Base-by-base conservation (phyloP, 2,888 invertebrate genomes). In the Napeogenes inachia region DNA sequence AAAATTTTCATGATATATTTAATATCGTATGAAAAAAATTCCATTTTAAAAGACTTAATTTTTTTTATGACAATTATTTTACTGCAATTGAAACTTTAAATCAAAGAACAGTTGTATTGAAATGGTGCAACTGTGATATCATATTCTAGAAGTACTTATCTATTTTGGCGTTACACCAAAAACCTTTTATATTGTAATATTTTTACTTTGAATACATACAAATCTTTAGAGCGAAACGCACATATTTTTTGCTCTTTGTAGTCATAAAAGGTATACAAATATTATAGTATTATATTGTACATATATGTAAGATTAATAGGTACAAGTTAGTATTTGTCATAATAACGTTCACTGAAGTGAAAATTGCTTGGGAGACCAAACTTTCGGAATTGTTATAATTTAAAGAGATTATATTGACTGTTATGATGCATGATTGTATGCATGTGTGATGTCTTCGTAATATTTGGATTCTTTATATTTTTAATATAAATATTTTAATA, bases 191-290 rank as follows among this genome's bases (percentile, higher is more conserved):
- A 54, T 62, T 56, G 35, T 42, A 45, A 56, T 64, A 56, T 60
- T 61, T 59, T 55, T 57, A 42, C 8, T 42, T 42, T 42, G 10
- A 42, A 42, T 42, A 42, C 42, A 42, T 10, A 42, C 8, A 42
- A 42, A 12, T 42, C 8, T 42, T 42, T 42, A 69, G 81, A 82
- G 86, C 80, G 79, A 75, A 75, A 79, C 84, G 87, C 85, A 85
- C 86, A 86, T 65, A 70, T 64, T 65, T 64, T 64, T 75, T 75
- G 79, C 79, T 83, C 76, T 80, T 69, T 57, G 64, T 80, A 85
- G 84, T 85, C 84, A 83, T 81, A 81, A 68, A 70, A 12, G 60
- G 68, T 70, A 70, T 69, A 68, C 54, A 50, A 63, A 59, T 61
- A 63, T 70, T 35, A 47, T 75, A 75, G 74, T 71, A 75, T 75